Evolutionary conservation across 2,888 invertebrate species (phyloP).

Genomic region (Julus scandinavius): DNA sequence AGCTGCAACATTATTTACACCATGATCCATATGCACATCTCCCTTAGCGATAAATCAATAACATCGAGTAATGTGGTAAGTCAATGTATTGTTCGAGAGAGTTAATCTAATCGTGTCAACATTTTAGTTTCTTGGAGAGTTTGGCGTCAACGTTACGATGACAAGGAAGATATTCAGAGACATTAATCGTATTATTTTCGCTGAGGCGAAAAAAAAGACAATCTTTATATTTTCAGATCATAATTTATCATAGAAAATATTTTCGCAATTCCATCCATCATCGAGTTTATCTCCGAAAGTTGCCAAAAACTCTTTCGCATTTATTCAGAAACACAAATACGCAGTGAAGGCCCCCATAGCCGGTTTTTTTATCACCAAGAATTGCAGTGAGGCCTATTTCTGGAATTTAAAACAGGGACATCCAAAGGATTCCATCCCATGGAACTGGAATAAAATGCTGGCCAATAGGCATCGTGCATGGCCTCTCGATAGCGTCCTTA

Average conservation of each 20-base stretch:
- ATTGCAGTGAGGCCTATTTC: not conserved
- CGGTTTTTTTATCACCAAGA: not conserved
- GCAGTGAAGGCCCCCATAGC: not conserved
- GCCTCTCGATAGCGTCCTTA: not conserved
- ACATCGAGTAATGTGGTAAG: not conserved
- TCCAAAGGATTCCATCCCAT: not conserved
- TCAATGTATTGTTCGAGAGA: constrained; percentile 24
- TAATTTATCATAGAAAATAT: constrained; percentile 48
- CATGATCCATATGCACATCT: not conserved
- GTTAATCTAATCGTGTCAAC: constrained; percentile 49
- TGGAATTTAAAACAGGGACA: not conserved
- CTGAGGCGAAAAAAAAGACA: constrained; percentile 6
- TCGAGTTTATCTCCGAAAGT: constrained; percentile 35
- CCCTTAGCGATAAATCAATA: not conserved
- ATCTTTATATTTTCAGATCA: constrained; percentile 23
- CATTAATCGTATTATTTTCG: constrained; percentile 49
- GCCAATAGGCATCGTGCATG: not conserved
- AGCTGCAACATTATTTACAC: not conserved
- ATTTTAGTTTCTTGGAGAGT: constrained; percentile 40
- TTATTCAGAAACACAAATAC: constrained; percentile 7
- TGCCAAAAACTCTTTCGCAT: constrained; percentile 17
- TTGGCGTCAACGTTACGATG: constrained; percentile 43
- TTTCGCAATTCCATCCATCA: constrained; percentile 49
- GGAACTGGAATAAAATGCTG: not conserved
- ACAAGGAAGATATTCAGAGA: constrained; percentile 48